Conservation (phyloP, 1,140 invertebrate species). For the Bombus waltoni region DNA sequence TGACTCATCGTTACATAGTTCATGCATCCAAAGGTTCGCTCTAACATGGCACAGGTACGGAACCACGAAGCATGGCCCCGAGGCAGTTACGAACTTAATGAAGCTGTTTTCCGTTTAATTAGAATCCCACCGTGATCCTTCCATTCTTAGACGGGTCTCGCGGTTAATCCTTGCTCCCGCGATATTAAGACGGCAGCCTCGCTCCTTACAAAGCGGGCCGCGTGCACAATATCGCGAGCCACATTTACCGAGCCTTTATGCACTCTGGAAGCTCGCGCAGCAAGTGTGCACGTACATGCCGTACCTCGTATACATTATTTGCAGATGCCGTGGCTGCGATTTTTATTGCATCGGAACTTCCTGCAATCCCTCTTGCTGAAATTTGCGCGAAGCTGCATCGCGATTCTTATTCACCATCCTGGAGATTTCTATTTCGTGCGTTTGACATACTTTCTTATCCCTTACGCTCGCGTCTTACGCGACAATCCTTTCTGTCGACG, state of each 20-base stretch:
- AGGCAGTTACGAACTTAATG: conserved; percentile 76
- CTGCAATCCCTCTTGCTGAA: background rate
- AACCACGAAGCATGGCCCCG: conserved; percentile 61
- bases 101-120: conserved; percentile 79
- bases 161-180: conserved; percentile 70
- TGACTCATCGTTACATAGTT: conserved; percentile 55
- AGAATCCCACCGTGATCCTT: conserved; percentile 76
- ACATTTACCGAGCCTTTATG: conserved; percentile 66
- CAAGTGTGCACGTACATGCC: conserved; percentile 19
- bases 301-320: conserved; percentile 47
- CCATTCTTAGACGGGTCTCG: conserved; percentile 73
- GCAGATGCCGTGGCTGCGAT: conserved; percentile 32
- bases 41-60: conserved; percentile 58
- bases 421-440: background rate
- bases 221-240: conserved; percentile 65
- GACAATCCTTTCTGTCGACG: background rate
- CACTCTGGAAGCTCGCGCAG: conserved; percentile 47
- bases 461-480: background rate
- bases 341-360: conserved; percentile 42
- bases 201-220: conserved; percentile 61
- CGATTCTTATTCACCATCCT: background rate
- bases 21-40: conserved; percentile 35
- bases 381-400: conserved; percentile 10
- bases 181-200: conserved; percentile 73
- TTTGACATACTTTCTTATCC: background rate